Conservation (phyloP, 2,113 vertebrate genomes). For the Puntigrus tetrazona region DNA sequence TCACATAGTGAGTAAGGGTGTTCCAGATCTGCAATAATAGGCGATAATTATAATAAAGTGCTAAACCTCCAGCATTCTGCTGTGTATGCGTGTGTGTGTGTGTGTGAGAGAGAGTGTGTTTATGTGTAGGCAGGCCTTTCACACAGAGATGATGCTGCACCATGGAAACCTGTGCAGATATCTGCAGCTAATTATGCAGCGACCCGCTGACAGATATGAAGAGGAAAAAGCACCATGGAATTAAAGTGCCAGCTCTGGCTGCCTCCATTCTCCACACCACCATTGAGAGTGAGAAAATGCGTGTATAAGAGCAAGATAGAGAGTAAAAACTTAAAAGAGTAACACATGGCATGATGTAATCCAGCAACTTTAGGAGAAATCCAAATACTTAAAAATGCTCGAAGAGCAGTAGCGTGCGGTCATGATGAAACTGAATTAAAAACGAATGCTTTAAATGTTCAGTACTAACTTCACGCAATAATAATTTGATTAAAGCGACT, state of each 20-base stretch:
- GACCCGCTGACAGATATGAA: conserved; percentile 61
- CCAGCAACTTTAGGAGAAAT: background rate
- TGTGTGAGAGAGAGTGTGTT: conserved; percentile 33
- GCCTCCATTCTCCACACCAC: conserved; percentile 41
- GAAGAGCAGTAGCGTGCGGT: background rate
- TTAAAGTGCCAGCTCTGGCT: conserved; percentile 58
- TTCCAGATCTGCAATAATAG: conserved; percentile 49
- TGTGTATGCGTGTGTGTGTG: conserved; percentile 20
- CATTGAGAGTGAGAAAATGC: conserved; percentile 12
- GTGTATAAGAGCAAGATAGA: background rate
- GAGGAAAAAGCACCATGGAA: conserved; percentile 69
- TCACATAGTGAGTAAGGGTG: conserved; percentile 44
- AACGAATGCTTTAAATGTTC: background rate
- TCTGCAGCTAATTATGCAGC: conserved; percentile 63
- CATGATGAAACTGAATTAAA: background rate
- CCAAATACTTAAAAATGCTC: background rate
- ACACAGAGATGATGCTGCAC: conserved; percentile 63
- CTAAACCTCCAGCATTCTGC: conserved; percentile 50
- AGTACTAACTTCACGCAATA: background rate
- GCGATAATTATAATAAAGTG: conserved; percentile 56
- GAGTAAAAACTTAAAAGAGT: conserved; percentile 19
- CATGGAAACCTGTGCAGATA: conserved; percentile 66
- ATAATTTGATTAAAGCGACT: background rate
- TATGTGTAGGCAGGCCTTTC: conserved; percentile 62
- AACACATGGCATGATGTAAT: conserved; percentile 29